Evolutionary conservation across 1,140 invertebrate genomes (phyloP).

Genomic region (Choristoneura fumiferana): DNA sequence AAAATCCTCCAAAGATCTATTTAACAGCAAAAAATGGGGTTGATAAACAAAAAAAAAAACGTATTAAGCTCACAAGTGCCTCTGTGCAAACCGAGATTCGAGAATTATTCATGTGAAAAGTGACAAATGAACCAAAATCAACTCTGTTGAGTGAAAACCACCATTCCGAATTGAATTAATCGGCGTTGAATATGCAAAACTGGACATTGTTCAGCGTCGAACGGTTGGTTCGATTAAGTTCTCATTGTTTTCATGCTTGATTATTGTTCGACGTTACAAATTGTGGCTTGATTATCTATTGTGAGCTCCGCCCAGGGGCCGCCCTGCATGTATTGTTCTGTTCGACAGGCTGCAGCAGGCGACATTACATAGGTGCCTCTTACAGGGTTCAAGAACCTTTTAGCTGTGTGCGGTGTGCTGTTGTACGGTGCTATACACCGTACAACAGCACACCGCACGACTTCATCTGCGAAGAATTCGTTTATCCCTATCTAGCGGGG

Average conservation of each 20-base stretch:
- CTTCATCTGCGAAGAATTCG: no score
- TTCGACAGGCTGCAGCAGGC: neutral
- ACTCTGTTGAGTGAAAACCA: slow-evolving; percentile 49
- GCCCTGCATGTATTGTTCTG: slow-evolving; percentile 3
- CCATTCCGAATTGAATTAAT: slow-evolving; percentile 67
- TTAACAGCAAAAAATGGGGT: neutral
- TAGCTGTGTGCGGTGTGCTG: no score
- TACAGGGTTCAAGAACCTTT: neutral
- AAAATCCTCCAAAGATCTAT: neutral
- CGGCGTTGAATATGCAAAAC: slow-evolving; percentile 65
- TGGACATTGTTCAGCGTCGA: slow-evolving; percentile 45
- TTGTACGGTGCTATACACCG: no score
- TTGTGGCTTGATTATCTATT: slow-evolving; percentile 26
- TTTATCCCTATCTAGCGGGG: no score
- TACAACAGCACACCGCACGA: no score
- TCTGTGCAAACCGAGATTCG: slow-evolving; percentile 39
- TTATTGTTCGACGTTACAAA: slow-evolving; percentile 39
- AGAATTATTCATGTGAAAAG: slow-evolving; percentile 52
- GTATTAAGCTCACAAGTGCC: slow-evolving; percentile 21
- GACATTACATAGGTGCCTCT: neutral
- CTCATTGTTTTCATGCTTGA: slow-evolving; percentile 49
- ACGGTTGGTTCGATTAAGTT: slow-evolving; percentile 45
- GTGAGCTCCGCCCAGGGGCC: neutral
- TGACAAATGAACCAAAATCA: slow-evolving; percentile 68
- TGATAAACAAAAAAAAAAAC: slow-evolving; percentile 1